Evolutionary conservation across 2,888 invertebrate genomes (phyloP), one percentile per base, ranked within the genome.

Genomic region (Archips xylosteana): DNA sequence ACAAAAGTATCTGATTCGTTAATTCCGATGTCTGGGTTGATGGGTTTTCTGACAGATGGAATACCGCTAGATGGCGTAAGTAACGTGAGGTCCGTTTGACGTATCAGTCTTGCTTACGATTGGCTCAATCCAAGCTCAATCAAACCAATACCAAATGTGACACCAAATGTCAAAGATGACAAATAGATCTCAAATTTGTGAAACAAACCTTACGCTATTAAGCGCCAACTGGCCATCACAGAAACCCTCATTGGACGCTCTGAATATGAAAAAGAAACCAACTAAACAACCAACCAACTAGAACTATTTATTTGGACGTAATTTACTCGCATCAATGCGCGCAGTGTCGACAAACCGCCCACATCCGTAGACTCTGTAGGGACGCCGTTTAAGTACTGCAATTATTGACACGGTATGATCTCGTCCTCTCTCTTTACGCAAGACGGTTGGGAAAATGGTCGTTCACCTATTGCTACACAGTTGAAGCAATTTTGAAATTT

Each of bases 321-420:
- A 39, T 39, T 39, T 45, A 42, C 15, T 39, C 60, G 64, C 54
- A 69, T 69, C 68, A 75, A 47, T 34, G 64, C 49, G 32, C 75
- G 65, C 67, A 9, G 62, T 54, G 57, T 13, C 36, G 15, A 23
- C 12, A 47, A 57, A 34, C n/a, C 59, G 66, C 45, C 59, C 34
- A 71, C 75, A 60, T 75, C 71, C 71, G 68, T 49, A 64, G 63
- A 68, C 75, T 39, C 70, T n/a, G n/a, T 65, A 61, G 45, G 39
- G 42, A 71, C 67, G 64, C 74, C 57, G 49, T 54, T 57, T 70
- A 39, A 59, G 6, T 45, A 62, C 62, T 32, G 61, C 36, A 59
- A 71, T 59, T 59, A 49, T 59, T 32, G 15, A 39, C n/a, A 36
- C 23, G 49, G 36, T 54, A 39, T 51, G 32, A 36, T 69, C 39